phyloP scores from a whole-genome alignment of 2,888 invertebrate species.

The Plebejus argus region DNA sequence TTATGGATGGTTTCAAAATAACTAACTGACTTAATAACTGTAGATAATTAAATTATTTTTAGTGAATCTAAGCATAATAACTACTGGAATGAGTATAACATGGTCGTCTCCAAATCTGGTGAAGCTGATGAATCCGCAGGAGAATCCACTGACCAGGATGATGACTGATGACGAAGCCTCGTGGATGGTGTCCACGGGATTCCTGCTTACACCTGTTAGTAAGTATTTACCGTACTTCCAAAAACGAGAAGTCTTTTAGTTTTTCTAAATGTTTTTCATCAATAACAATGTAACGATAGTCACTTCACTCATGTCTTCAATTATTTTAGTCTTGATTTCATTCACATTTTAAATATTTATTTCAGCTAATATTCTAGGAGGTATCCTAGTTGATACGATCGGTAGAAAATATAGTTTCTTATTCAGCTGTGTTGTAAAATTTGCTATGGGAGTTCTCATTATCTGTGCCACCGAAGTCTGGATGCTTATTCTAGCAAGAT shows the following conservation, averaged over 20 bases:
- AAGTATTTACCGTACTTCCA: constrained; percentile 29
- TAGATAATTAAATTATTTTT: not conserved
- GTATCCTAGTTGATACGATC: constrained; percentile 9
- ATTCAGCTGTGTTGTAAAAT: not conserved
- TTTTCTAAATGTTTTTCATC: no score
- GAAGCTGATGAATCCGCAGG: constrained; percentile 46
- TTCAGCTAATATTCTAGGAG: constrained; percentile 27
- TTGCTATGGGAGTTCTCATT: constrained; percentile 2
- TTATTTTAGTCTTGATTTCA: no score
- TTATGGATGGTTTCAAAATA: no score
- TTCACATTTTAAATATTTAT: not conserved
- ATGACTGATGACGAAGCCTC: constrained; percentile 50
- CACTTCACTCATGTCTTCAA: no score
- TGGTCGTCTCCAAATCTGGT: constrained; percentile 56
- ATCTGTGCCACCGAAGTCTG: constrained; percentile 19
- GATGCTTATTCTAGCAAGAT: constrained; percentile 21
- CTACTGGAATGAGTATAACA: constrained; percentile 40
- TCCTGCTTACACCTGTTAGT: constrained; percentile 41
- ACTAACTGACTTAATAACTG: no score
- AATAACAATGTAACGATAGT: no score
- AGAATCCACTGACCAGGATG: constrained; percentile 44
- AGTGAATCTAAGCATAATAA: constrained; percentile 39
- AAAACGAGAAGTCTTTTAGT: no score
- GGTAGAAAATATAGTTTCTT: constrained; percentile 23
- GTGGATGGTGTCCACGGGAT: constrained; percentile 46